These are phyloP conservation scores for Zeugodacus cucurbitae DNA, from an alignment of 1,140 invertebrate genomes.

Conservation along the genomic window DNA sequence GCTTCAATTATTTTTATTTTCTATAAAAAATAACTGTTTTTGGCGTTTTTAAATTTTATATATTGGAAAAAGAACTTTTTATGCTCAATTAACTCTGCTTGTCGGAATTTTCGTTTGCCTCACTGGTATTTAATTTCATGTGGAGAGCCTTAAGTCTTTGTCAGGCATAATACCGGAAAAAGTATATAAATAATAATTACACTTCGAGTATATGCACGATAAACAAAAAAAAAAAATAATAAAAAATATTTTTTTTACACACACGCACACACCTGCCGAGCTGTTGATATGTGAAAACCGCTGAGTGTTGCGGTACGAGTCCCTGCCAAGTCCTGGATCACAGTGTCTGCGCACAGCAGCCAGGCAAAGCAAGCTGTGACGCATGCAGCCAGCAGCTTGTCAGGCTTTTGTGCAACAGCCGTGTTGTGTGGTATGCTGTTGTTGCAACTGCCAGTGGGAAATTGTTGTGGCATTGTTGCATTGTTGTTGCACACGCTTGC, in stretches of 20 bases:
- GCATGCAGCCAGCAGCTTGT: not conserved
- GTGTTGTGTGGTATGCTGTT: not conserved
- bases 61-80: too few species aligned
- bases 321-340: not conserved
- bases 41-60: too few species aligned
- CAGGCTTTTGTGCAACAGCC: not conserved
- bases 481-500: not conserved
- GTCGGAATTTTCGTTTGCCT: not conserved
- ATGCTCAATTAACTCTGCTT: slow-evolving; percentile 17
- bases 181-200: slow-evolving; percentile 33
- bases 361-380: not conserved
- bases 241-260: not conserved
- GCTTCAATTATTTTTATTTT: too few species aligned
- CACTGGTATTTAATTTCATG: not conserved
- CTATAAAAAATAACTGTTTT: too few species aligned
- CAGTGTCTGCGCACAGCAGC: not conserved
- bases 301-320: slow-evolving; percentile 11
- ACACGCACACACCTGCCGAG: not conserved
- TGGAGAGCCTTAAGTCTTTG: not conserved
- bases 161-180: slow-evolving; percentile 9
- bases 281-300: slow-evolving; percentile 29
- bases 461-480: slow-evolving; percentile 23
- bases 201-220: not conserved
- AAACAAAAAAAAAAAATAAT: not conserved
- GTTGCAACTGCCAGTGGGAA: slow-evolving; percentile 13